Conservation (phyloP, 1,140 invertebrate genomes). For the Drosophila bocqueti region DNA sequence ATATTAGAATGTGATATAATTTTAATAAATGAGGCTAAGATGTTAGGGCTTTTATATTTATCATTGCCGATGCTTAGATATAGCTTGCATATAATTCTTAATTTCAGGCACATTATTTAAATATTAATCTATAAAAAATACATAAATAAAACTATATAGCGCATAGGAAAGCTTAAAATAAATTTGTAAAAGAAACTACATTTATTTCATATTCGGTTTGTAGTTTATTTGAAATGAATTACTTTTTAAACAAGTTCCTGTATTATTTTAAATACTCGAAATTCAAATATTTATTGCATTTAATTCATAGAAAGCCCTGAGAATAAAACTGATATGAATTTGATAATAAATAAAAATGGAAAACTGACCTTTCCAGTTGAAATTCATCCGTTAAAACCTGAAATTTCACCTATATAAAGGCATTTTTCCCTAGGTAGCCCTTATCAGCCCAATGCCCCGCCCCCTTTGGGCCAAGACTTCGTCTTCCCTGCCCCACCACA, state of each 20-base stretch:
- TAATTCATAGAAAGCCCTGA: background rate
- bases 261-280: background rate
- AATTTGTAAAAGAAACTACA: background rate
- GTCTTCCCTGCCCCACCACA: background rate
- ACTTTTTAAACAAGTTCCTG: background rate
- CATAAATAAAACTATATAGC: background rate
- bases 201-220: background rate
- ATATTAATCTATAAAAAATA: background rate
- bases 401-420: background rate
- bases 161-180: background rate
- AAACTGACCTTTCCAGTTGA: background rate
- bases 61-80: background rate
- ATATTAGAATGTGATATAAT: background rate
- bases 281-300: background rate
- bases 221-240: background rate
- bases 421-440: too few species aligned
- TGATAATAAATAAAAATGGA: background rate
- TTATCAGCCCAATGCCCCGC: constrained; percentile 5
- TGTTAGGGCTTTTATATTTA: background rate
- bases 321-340: background rate
- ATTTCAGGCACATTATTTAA: background rate
- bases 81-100: background rate
- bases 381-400: background rate
- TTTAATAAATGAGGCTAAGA: constrained; percentile 4
- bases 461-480: background rate